Evolutionary conservation across 2,888 invertebrate genomes (phyloP), one percentile per base, ranked within the genome.

Genomic region (Pristionchus maxplancki): DNA sequence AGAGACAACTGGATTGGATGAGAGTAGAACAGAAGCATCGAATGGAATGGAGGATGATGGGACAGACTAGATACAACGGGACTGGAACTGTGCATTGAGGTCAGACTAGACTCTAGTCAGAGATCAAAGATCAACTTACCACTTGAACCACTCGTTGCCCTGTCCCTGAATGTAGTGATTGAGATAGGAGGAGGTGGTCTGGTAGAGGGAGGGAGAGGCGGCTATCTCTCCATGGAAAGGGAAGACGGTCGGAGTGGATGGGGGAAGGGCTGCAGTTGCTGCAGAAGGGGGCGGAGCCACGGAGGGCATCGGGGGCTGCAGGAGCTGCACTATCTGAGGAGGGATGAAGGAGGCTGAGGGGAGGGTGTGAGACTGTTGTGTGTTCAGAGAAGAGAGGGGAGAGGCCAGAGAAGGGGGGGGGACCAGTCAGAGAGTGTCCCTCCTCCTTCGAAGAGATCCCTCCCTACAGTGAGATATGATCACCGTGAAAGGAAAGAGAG

Each of bases 271-370:
- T 34, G 91, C 91, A 50, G 44, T 1, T 48, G 78, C 50, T 31
- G 81, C 81, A 28, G 50, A 11, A 89, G 91, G 90, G 13, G 91
- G 90, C n/a, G 91, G 90, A 88, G 89, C 89, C 90, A 91, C 90
- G 34, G 71, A 24, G 17, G 85, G 62, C 85, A 64, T 85, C 28
- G 58, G n/a, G n/a, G 20, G 78, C 78, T 78, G 44, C 78, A 78
- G 58, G 6, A 88, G 67, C 40, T 28, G 64, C 34, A n/a, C 28
- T 31, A 48, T n/a, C n/a, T n/a, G n/a, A 31, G 24, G 31, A n/a
- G 28, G 40, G 53, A 24, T 9, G 34, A 17, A 48, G 3, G n/a
- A 34, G 82, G 53, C 20, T 31, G 82, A 34, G 53, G 5, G 81
- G 31, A 24, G 53, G 20, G 40, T 20, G 40, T 44, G 53, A 53